Conservation (phyloP, 2,888 invertebrate species). For the Sceliomorpha sp. region DNA sequence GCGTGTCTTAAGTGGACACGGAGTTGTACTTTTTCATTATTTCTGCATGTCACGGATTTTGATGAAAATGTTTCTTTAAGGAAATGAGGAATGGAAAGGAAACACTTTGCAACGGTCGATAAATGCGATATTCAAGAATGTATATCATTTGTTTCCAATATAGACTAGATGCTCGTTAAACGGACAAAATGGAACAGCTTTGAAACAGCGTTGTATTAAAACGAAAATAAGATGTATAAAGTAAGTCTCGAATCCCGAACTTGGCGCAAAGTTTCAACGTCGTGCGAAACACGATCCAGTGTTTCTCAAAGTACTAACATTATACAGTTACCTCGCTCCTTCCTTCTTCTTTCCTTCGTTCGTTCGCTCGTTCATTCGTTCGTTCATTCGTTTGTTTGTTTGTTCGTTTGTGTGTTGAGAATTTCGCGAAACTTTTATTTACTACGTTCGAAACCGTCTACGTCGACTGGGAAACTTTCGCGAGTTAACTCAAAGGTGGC, state of each 20-base stretch:
- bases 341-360: no score
- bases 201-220: constrained; percentile 29
- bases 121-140: no score
- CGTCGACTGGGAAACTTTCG: constrained; percentile 31
- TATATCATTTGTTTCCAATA: no score
- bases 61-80: no score
- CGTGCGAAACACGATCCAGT: constrained; percentile 31
- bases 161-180: not conserved
- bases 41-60: no score
- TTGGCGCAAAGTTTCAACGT: constrained; percentile 31
- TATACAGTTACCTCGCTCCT: constrained; percentile 45
- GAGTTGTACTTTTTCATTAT: no score
- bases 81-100: no score
- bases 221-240: constrained; percentile 31
- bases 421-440: constrained; percentile 50
- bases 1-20: no score
- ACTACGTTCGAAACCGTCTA: constrained; percentile 22
- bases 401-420: constrained; percentile 29
- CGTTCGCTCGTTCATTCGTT: no score
- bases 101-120: no score
- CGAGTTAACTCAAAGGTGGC: constrained; percentile 33
- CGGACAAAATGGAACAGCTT: constrained; percentile 2
- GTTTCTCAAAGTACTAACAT: constrained; percentile 42
- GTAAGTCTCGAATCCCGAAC: constrained; percentile 33
- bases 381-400: no score